A percentile compares a stretch with the other conserved stretches of the same genome.
These are phyloP conservation scores for Penaeus vannamei DNA, from an alignment of 1,140 invertebrate species.

Conservation along the genomic window DNA sequence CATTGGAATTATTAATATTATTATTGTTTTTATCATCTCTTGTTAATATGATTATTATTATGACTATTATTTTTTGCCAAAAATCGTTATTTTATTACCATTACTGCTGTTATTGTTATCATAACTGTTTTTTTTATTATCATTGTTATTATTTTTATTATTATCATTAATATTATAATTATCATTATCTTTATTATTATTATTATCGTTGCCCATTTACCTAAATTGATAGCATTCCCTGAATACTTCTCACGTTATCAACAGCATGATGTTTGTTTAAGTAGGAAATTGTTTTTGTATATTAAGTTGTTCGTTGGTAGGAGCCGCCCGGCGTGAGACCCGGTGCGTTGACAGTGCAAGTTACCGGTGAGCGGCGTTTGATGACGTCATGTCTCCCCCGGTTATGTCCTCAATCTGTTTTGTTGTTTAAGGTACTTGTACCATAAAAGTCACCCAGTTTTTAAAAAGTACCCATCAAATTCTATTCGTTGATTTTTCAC, in stretches of 20 bases:
- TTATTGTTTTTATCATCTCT: constrained; percentile 40
- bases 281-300: constrained; percentile 18
- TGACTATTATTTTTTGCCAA: constrained; percentile 17
- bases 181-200: not conserved
- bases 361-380: not conserved
- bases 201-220: not conserved
- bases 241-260: not conserved
- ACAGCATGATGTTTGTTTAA: constrained; percentile 6
- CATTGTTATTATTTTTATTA: not conserved
- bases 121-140: not conserved
- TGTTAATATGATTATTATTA: constrained; percentile 45
- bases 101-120: constrained; percentile 42
- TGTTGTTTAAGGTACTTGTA: constrained; percentile 25
- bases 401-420: constrained; percentile 24
- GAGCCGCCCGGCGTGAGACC: not conserved
- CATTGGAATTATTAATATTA: constrained; percentile 42
- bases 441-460: too few relatives aligned
- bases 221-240: not conserved
- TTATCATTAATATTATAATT: constrained; percentile 5
- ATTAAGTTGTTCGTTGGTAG: constrained; percentile 35
- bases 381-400: not conserved
- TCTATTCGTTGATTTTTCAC: constrained; percentile 39
- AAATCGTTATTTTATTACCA: constrained; percentile 8
- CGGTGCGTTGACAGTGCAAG: not conserved
- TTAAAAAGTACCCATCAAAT: not conserved